Evolutionary conservation across 2,888 invertebrate genomes (phyloP).

Genomic region (Cryptus armator): DNA sequence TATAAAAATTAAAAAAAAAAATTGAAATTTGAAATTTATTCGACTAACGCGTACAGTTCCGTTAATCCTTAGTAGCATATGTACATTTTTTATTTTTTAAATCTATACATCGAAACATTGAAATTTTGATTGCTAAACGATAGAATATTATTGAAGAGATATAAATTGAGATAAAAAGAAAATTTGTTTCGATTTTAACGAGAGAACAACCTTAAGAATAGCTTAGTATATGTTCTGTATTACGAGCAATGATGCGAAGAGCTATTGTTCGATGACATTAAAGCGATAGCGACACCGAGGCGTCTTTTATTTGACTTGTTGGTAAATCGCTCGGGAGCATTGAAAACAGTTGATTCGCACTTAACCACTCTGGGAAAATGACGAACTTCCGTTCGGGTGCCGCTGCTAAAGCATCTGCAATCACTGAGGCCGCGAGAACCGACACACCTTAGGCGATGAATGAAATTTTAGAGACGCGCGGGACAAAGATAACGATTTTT

Average conservation of each 20-base stretch:
- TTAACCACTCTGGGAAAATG: conserved; percentile 64
- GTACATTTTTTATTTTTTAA: no score
- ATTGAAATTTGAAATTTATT: no score
- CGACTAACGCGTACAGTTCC: no score
- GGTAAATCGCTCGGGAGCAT: conserved; percentile 50
- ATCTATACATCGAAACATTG: not conserved
- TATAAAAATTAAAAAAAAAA: no score
- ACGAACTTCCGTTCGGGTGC: conserved; percentile 55
- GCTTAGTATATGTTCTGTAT: not conserved
- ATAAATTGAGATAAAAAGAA: no score
- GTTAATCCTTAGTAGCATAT: no score
- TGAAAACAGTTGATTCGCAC: conserved; percentile 56
- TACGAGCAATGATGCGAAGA: conserved; percentile 6
- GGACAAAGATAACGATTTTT: not conserved
- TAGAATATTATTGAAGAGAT: not conserved
- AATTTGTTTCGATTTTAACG: not conserved
- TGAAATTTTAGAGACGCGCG: not conserved
- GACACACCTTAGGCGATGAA: not conserved
- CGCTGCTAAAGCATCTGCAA: conserved; percentile 10
- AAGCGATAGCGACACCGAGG: conserved; percentile 18
- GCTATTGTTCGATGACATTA: conserved; percentile 48
- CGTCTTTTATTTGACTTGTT: conserved; percentile 23
- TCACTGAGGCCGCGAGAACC: not conserved
- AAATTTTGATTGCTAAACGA: not conserved
- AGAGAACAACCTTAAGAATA: not conserved